A percentile compares a stretch with the other conserved stretches of the same genome.
phyloP scores from a whole-genome alignment of 2,797 vertebrate genomes.

The Coreius guichenoti region DNA sequence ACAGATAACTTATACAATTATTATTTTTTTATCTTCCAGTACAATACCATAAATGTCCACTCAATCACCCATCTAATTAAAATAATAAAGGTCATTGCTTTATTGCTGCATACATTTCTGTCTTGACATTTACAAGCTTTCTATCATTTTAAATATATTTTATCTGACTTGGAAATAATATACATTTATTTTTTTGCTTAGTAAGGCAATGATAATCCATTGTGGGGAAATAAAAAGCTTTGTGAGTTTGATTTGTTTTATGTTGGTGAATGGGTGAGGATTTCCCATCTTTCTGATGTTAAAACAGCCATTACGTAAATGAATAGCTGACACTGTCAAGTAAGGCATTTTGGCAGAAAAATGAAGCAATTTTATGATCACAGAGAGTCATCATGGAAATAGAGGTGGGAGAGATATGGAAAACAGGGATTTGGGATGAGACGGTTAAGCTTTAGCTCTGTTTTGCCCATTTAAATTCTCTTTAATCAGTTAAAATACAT shows the following conservation, averaged over 20 bases:
- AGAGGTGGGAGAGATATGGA: neutral
- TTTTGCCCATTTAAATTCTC: conserved; percentile 12
- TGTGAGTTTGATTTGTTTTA: neutral
- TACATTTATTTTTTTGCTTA: conserved; percentile 11
- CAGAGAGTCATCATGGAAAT: conserved; percentile 19
- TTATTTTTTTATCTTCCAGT: neutral
- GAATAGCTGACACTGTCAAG: conserved; percentile 16
- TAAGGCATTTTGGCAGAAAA: conserved; percentile 31
- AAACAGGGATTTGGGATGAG: conserved; percentile 2
- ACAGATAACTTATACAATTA: conserved; percentile 9
- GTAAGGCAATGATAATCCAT: conserved; percentile 14
- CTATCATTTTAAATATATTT: conserved; percentile 25
- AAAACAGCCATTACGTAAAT: conserved; percentile 37
- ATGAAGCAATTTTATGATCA: conserved; percentile 28
- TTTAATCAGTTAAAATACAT: conserved; percentile 11
- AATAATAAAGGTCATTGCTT: conserved; percentile 39
- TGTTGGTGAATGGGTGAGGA: neutral
- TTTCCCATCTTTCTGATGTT: conserved; percentile 20
- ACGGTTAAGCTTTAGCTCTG: conserved; percentile 12
- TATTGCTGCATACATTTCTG: conserved; percentile 38
- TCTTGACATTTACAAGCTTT: conserved; percentile 42
- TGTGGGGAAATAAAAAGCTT: conserved; percentile 7
- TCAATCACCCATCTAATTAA: conserved; percentile 38
- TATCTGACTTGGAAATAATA: neutral
- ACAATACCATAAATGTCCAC: neutral